Percentiles rank a stretch among this genome's conserved stretches.
Conservation (phyloP, 1,140 invertebrate genomes). For the Cotesia vestalis region DNA sequence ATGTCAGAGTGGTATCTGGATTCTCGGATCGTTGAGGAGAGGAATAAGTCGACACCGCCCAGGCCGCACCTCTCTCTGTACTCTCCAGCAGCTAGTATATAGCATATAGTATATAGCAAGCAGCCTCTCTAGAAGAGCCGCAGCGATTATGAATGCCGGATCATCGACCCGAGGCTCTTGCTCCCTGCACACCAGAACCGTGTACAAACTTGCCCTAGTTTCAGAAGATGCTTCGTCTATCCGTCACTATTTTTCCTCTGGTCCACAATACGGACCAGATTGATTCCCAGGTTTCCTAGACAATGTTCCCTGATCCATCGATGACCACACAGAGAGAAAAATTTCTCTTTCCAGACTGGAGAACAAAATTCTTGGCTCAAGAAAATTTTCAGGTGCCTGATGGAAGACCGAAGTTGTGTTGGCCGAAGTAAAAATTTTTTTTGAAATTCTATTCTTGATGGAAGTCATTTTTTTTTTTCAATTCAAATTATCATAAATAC, state of each 20-base stretch:
- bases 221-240: conserved; percentile 22
- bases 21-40: conserved; percentile 1
- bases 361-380: no score
- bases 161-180: conserved; percentile 38
- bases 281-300: no score
- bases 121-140: conserved; percentile 30
- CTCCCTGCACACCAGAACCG: conserved; percentile 31
- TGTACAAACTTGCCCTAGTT: conserved; percentile 45
- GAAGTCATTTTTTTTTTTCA: no score
- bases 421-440: no score
- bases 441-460: no score
- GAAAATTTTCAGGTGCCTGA: no score
- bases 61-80: conserved; percentile 30
- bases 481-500: no score
- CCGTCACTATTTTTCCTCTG: not conserved
- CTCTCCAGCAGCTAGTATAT: conserved; percentile 11
- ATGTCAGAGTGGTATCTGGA: not conserved
- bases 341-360: no score
- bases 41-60: conserved; percentile 33
- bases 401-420: no score
- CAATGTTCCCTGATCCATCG: no score
- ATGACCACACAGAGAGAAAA: no score
- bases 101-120: conserved; percentile 3
- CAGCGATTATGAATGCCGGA: conserved; percentile 46
- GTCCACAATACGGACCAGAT: no score